Evolutionary conservation across 2,888 invertebrate species (phyloP).

Genomic region (Drosophila crucigera): DNA sequence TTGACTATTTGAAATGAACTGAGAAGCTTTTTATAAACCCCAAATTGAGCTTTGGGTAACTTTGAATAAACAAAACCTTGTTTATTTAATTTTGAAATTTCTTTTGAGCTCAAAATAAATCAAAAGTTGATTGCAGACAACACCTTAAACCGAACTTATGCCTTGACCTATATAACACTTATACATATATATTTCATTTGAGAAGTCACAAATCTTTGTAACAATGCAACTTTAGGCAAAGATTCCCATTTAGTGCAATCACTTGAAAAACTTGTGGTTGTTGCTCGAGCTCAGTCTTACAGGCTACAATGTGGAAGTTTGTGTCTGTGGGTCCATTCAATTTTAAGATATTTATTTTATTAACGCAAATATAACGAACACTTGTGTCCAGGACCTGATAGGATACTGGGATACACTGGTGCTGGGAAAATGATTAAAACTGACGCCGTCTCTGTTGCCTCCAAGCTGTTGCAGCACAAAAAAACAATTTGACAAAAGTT

Average conservation of each 20-base stretch:
- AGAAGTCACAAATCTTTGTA: not conserved
- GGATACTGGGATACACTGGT: not conserved
- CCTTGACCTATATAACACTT: not conserved
- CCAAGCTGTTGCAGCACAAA: constrained; percentile 68
- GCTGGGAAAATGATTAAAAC: constrained; percentile 63
- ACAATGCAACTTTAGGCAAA: constrained; percentile 1
- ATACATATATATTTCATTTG: not conserved
- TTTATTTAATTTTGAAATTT: not conserved
- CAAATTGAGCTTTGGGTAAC: not conserved
- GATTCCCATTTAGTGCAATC: constrained; percentile 12
- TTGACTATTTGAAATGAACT: not conserved
- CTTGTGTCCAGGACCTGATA: constrained; percentile 20
- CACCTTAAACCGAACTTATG: not conserved
- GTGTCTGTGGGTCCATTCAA: constrained; percentile 24
- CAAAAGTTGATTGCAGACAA: not conserved
- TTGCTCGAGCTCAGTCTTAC: constrained; percentile 13
- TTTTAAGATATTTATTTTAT: constrained; percentile 50
- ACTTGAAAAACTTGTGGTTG: constrained; percentile 25
- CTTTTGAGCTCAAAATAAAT: not conserved
- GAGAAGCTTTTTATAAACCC: not conserved
- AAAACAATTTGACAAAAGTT: constrained; percentile 55
- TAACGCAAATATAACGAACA: constrained; percentile 48
- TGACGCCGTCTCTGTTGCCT: constrained; percentile 53
- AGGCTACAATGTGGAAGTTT: constrained; percentile 24
- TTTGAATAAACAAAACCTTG: not conserved